A percentile compares a stretch with the other conserved stretches of the same genome.
Conservation (phyloP, 2,797 vertebrate genomes). For the Schizopygopsis malacanthus region DNA sequence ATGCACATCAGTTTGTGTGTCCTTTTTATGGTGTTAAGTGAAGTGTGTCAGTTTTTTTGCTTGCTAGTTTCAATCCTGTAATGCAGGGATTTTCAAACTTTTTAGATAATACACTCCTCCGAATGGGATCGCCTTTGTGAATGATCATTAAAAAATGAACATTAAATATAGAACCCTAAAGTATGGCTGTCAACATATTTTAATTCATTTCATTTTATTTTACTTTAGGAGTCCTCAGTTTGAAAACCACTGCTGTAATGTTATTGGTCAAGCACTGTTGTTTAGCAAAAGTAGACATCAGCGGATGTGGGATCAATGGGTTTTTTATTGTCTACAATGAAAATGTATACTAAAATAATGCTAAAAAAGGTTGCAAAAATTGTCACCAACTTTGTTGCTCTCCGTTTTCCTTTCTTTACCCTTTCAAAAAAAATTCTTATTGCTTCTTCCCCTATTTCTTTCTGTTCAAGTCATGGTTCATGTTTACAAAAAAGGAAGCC, state of each 20-base stretch:
- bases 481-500: constrained; percentile 38
- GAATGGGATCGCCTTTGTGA: neutral
- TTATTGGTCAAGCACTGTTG: too few relatives aligned
- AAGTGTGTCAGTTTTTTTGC: neutral
- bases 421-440: constrained; percentile 13
- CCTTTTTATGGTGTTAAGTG: constrained; percentile 33
- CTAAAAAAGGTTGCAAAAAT: neutral
- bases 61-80: neutral
- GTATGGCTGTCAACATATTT: neutral
- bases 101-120: neutral
- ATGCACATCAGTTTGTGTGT: neutral
- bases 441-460: neutral
- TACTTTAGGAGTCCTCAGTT: neutral
- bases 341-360: neutral
- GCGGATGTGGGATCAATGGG: too few relatives aligned
- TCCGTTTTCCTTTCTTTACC: neutral
- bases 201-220: neutral
- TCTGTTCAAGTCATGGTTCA: constrained; percentile 1
- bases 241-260: neutral
- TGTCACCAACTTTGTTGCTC: neutral
- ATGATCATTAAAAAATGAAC: neutral
- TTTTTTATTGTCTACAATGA: neutral
- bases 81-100: neutral
- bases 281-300: neutral
- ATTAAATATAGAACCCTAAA: neutral